Evolutionary conservation across 2,888 invertebrate species (phyloP), one percentile per base, ranked within the genome.

Genomic region (Macropis europaea): DNA sequence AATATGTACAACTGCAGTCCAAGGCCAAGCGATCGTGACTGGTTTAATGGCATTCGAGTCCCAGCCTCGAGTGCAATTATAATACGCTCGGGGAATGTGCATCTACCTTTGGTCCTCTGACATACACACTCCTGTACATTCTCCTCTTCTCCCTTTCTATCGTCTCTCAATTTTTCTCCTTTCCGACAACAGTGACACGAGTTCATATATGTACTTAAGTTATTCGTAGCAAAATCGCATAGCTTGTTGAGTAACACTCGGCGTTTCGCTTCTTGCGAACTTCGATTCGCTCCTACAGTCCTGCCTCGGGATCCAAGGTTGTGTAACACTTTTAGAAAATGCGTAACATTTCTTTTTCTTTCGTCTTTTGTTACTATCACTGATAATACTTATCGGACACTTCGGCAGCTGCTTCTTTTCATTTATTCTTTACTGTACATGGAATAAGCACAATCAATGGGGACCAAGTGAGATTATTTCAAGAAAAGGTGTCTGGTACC

Each of bases 11-110:
- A 87, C 84, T 86, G 83, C 82, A 83, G 82, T 81, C 83, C 86
- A 87, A 87, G 87, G 87, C 84, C 87, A 84, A 69, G 82, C 82
- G 84, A 86, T 87, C 86, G 84, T 86, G 86, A 87, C 86, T 87
- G 85, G 84, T 87, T 86, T 87, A 87, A 87, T 87, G 84, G 84
- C 85, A 84, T 85, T 84, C 79, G 78, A 75, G 76, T 82, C 77
- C 76, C 73, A 77, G 79, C 76, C 80, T 78, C 82, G 77, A 79
- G 76, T 83, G 84, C 85, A 86, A 87, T 87, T 87, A 86, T 84
- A 85, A 86, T 87, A 83, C 79, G 63, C 80, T 57, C 63, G 70
- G 71, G 76, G 79, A 83, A 83, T 81, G 85, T 73, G 77, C 75
- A 77, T 80, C 73, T 70, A 79, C 75, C 67, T 73, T 79, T 77